phyloP scores from a whole-genome alignment of 2,888 invertebrate genomes.

The Melieria crassipennis region DNA sequence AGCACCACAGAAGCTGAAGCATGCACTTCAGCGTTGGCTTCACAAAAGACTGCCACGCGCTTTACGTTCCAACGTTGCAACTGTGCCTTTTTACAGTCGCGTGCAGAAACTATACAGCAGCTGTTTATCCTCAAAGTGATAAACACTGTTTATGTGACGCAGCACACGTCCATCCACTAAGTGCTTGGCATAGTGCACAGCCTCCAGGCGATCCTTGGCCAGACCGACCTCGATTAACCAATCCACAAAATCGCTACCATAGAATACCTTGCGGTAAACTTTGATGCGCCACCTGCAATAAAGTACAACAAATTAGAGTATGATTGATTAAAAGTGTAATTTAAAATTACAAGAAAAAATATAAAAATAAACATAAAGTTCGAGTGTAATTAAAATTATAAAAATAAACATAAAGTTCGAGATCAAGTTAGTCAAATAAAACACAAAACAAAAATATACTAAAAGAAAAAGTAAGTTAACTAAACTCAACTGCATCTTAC shows the following conservation, averaged over 20 bases:
- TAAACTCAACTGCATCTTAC: background rate
- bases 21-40: background rate
- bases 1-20: conserved; percentile 8
- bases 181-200: conserved; percentile 82
- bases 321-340: background rate
- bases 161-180: conserved; percentile 86
- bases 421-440: too few species aligned
- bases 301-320: conserved; percentile 21
- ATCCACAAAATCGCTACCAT: conserved; percentile 83
- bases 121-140: conserved; percentile 86
- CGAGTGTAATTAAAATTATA: too few species aligned
- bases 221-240: conserved; percentile 88
- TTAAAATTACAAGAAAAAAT: background rate
- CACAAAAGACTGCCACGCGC: background rate
- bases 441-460: background rate
- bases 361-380: too few species aligned
- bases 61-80: background rate
- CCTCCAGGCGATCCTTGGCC: conserved; percentile 81
- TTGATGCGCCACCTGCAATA: conserved; percentile 79
- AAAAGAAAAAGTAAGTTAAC: conserved; percentile 5
- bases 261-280: conserved; percentile 82
- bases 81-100: conserved; percentile 54
- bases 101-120: conserved; percentile 80
- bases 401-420: too few species aligned
- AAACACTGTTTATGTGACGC: conserved; percentile 82